Conservation (phyloP, 2,797 vertebrate genomes). For the Lophotriccus pileatus region DNA sequence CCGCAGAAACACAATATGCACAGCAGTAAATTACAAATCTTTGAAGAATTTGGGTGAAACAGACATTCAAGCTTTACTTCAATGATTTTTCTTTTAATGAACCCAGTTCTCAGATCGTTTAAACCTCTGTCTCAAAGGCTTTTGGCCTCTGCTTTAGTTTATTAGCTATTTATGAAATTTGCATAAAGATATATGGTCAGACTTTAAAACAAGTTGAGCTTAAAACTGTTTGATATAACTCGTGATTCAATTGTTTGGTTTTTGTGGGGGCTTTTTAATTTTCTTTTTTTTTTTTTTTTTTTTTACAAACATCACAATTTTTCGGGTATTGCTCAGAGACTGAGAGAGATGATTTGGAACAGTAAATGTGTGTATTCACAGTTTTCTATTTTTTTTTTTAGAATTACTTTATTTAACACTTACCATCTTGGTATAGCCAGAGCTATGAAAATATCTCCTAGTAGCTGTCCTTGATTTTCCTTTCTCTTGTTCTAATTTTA, state of each 20-base stretch:
- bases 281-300: background rate
- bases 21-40: background rate
- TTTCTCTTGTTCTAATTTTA: background rate
- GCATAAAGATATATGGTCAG: background rate
- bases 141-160: background rate
- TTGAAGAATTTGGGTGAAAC: background rate
- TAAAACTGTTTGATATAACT: background rate
- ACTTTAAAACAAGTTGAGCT: background rate
- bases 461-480: background rate
- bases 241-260: background rate
- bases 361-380: background rate
- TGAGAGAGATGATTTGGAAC: background rate
- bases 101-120: background rate
- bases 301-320: background rate
- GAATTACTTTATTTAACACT: background rate
- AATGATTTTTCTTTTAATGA: background rate
- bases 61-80: background rate
- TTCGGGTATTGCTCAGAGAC: background rate
- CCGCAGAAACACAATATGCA: background rate
- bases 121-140: background rate
- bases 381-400: background rate
- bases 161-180: background rate
- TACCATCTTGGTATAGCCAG: background rate
- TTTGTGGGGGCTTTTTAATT: background rate
- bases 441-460: background rate